A percentile compares a stretch with the other conserved stretches of the same genome.
Conservation (phyloP, 2,113 vertebrate genomes). For the Maccullochella peelii region DNA sequence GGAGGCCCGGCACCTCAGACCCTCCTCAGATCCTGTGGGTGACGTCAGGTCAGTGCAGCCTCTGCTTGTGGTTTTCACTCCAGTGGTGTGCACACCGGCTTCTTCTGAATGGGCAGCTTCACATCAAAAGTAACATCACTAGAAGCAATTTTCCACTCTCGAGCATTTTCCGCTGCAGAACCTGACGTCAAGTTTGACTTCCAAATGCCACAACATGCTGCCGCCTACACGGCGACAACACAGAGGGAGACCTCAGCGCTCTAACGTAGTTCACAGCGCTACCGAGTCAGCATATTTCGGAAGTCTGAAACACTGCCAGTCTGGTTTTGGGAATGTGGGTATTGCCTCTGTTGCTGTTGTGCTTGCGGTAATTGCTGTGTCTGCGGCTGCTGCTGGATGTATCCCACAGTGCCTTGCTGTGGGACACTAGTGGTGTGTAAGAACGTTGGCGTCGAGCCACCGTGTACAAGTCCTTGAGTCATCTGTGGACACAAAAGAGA, state of each 20-base stretch:
- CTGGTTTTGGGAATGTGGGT: conserved; percentile 83
- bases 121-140: conserved; percentile 58
- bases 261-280: conserved; percentile 57
- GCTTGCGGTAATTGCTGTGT: conserved; percentile 71
- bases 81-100: conserved; percentile 2
- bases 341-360: conserved; percentile 61
- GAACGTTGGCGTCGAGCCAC: conserved; percentile 72
- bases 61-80: conserved; percentile 29
- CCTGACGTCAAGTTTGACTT: conserved; percentile 39
- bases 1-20: conserved; percentile 39
- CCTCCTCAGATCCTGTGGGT: conserved; percentile 9
- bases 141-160: conserved; percentile 22
- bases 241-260: conserved; percentile 38
- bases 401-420: conserved; percentile 81
- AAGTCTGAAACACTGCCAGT: conserved; percentile 83
- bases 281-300: conserved; percentile 88
- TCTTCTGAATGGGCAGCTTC: conserved; percentile 45
- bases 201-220: conserved; percentile 34
- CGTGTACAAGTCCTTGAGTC: conserved; percentile 80
- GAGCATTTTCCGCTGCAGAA: conserved; percentile 25
- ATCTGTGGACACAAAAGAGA: conserved; percentile 78
- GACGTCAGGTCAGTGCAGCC: conserved; percentile 16
- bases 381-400: conserved; percentile 83
- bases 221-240: conserved; percentile 28
- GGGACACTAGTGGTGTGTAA: conserved; percentile 80